Evolutionary conservation across 37 sponge, comb jelly and placozoan species (phyloP).

Genomic region (Bolinopsis microptera): DNA sequence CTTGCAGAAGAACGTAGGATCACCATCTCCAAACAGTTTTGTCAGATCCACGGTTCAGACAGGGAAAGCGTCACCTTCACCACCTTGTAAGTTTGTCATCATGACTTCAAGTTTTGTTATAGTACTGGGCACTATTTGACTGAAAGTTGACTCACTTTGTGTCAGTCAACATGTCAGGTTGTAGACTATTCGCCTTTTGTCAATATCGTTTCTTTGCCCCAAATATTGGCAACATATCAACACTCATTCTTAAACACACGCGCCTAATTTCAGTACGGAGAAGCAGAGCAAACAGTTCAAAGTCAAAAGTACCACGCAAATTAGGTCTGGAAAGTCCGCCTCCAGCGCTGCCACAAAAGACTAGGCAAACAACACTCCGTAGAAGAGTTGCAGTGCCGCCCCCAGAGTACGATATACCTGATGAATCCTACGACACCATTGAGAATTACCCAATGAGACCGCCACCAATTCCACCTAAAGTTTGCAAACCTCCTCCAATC

Average conservation of each 20-base stretch:
- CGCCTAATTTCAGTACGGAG: background rate
- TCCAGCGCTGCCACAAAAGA: constrained; percentile 8
- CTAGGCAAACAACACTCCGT: background rate
- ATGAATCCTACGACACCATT: constrained; percentile 32
- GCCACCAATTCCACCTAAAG: background rate
- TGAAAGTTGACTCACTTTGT: too few relatives aligned
- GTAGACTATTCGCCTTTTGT: background rate
- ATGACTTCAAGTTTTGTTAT: too few relatives aligned
- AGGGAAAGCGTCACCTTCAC: background rate
- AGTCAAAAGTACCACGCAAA: constrained; percentile 3
- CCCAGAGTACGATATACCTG: background rate
- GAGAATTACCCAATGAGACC: constrained; percentile 50
- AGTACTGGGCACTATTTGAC: too few relatives aligned
- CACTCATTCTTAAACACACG: too few relatives aligned
- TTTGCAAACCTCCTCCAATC: background rate
- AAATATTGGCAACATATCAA: background rate
- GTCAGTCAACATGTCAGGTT: background rate
- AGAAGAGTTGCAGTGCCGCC: background rate
- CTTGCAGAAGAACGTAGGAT: background rate
- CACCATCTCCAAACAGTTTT: background rate
- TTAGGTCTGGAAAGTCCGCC: constrained; percentile 7
- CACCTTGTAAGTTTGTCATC: background rate
- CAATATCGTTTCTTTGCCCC: background rate
- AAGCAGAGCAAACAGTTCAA: background rate
- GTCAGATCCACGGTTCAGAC: background rate